phyloP scores from a whole-genome alignment of 2,888 invertebrate genomes.

The Lymantria dispar region DNA sequence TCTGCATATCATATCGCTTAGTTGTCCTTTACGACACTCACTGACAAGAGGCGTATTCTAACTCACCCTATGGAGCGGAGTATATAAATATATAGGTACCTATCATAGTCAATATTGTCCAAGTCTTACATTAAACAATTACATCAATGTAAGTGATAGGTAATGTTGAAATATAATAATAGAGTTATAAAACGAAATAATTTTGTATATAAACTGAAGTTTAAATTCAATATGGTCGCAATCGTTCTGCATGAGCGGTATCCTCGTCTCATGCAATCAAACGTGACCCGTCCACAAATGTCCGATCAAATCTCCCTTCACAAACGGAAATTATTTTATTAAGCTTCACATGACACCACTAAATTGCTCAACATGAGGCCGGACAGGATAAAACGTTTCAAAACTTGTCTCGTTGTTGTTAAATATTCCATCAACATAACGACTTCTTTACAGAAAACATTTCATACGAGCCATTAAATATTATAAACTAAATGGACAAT shows the following conservation, averaged over 20 bases:
- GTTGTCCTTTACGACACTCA: too few species aligned
- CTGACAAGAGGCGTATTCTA: too few species aligned
- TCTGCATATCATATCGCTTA: too few species aligned
- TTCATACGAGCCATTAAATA: slow-evolving; percentile 3
- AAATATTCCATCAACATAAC: slow-evolving; percentile 6
- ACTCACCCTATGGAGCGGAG: too few species aligned
- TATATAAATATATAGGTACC: too few species aligned
- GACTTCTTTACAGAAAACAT: slow-evolving; percentile 3
- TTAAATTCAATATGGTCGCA: slow-evolving; percentile 25
- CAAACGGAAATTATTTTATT: slow-evolving; percentile 50
- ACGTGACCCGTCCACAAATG: slow-evolving; percentile 65
- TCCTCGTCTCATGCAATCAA: slow-evolving; percentile 64
- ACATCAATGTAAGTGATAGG: too few species aligned
- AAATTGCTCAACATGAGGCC: slow-evolving; percentile 25
- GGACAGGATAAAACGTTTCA: slow-evolving; percentile 6
- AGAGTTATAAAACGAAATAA: too few species aligned
- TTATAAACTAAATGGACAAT: slow-evolving; percentile 6
- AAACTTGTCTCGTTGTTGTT: slow-evolving; percentile 3
- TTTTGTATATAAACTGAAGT: slow-evolving; percentile 7
- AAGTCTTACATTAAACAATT: too few species aligned
- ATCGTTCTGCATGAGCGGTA: slow-evolving; percentile 64
- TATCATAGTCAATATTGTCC: too few species aligned
- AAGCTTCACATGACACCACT: slow-evolving; percentile 33
- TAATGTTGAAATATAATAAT: too few species aligned
- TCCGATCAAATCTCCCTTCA: slow-evolving; percentile 54